phyloP scores from a whole-genome alignment of 2,888 invertebrate genomes.

The Leptinotarsa rubiginosa region DNA sequence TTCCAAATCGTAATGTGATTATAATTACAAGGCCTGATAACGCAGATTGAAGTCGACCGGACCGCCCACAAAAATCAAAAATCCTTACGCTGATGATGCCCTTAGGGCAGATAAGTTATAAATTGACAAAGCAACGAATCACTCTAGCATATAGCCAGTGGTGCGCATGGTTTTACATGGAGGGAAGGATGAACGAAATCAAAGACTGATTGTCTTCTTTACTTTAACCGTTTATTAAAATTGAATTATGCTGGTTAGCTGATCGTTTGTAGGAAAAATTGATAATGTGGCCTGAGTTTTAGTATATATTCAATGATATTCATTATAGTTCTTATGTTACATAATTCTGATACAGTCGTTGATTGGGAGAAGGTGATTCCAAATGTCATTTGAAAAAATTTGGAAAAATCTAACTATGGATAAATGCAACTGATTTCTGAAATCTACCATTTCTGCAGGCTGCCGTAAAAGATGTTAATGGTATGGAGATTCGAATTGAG shows the following conservation, averaged over 20 bases:
- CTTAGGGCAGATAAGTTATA: constrained; percentile 60
- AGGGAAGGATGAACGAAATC: constrained; percentile 22
- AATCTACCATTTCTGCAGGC: too few species aligned
- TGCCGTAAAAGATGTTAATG: too few species aligned
- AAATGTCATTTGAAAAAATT: too few species aligned
- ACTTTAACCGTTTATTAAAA: constrained; percentile 34
- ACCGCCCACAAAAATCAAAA: constrained; percentile 66
- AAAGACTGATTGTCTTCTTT: constrained; percentile 27
- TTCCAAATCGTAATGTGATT: constrained; percentile 62
- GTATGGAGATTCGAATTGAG: too few species aligned
- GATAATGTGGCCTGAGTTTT: constrained; percentile 22
- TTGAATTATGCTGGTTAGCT: constrained; percentile 30
- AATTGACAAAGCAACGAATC: constrained; percentile 60
- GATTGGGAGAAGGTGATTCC: too few species aligned
- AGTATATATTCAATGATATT: neutral
- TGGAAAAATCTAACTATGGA: too few species aligned
- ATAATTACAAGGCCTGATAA: constrained; percentile 65
- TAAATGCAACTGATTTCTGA: too few species aligned
- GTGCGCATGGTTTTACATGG: constrained; percentile 16
- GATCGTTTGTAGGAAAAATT: constrained; percentile 23
- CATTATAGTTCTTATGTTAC: neutral
- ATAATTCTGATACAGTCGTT: neutral
- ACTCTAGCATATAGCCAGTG: constrained; percentile 28
- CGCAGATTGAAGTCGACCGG: constrained; percentile 60
- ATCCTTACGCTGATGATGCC: constrained; percentile 64